Base-by-base conservation (phyloP, 2,113 vertebrate genomes). In the Taxidea taxus region DNA sequence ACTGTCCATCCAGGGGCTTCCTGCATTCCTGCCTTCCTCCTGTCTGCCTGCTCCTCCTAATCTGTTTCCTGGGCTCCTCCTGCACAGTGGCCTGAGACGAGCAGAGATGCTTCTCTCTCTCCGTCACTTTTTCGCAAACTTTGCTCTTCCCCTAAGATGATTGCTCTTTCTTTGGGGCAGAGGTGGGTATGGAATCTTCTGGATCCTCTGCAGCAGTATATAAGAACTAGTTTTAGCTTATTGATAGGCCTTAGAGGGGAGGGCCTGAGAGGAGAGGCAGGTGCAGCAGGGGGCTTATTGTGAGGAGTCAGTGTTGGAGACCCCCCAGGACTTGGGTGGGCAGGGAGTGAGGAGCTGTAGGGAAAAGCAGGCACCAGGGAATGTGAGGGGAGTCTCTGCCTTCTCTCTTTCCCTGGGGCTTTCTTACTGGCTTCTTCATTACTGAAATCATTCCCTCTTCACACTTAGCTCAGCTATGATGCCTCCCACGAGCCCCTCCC, bases 1-100 rank as follows among this genome's bases (percentile, higher is more conserved):
- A 13, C 47, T 66, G 51, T 37, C 72, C 37, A 27, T 25, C 23
- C 23, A 7, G 49, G 44, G 25, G 62, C 62, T 58, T 49, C 62
- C 74, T 80, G 84, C 84, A 62, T 58, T 68, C 62, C 62, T 80
- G 84, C 84, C 74, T 58, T 68, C 62, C 62, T 94, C 25, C 39
- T 49, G 3, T 18, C 23, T 58, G 44, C 3, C 27, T 3, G 37
- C 4, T 44, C 37, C 6, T 37, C 23, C 84, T 94, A 29, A 80
- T 37, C 91, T 3, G 23, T 1, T 37, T 60, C 66, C 34, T 49
- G 90, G 68, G 42, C 31, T 84, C 23, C 78, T 66, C 84, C 44
- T 80, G 49, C 12, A 39, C 49, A 31, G 49, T 0, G 1, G 74
- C 75, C 62, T 54, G 29, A 49, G 81, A 9, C 51, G 29, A 70